Evolutionary conservation across 2,113 vertebrate species (phyloP), one percentile per base, ranked within the genome.

Genomic region (Myiopsitta monachus): DNA sequence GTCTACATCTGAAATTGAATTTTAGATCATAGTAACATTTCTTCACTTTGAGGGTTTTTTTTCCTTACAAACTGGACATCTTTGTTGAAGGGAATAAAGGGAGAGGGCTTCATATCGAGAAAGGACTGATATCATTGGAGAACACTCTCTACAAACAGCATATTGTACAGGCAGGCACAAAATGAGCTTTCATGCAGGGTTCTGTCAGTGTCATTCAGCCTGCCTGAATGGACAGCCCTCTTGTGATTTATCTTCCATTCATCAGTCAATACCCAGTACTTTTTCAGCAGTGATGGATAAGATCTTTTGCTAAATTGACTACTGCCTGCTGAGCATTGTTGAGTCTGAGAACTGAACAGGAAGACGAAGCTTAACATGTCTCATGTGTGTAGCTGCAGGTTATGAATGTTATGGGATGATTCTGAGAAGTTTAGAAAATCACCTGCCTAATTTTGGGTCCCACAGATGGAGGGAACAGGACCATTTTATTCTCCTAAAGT

Each of bases 191-290:
- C 97, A 97, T 75, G 95, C 97, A 95, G 96, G 83, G 87, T 87
- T 97, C 97, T 98, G 97, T 97, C 97, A 96, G 82, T 92, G 97
- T 95, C 97, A 97, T 97, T 98, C 97, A 98, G 96, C 94, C 91
- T 97, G 96, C 96, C 95, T 98, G 97, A 98, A 98, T 97, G 97
- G 97, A 95, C 95, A 96, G 83, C 93, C 86, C 88, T 97, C 97
- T 97, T 95, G 90, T 98, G 97, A 98, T 98, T 98, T 98, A 98
- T 98, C 97, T 98, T 94, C 97, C 97, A 97, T 97, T 98, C 98
- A 98, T 96, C 97, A 97, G 96, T 97, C 97, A 97, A 97, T 97
- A 96, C 77, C 76, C 90, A 22, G 78, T 59, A 97, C 87, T 95
- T 98, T 98, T 98, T 98, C 96, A 97, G 85, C 91, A 96, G 92